Conservation (phyloP, 1,140 invertebrate genomes). For the Listronotus bonariensis region DNA sequence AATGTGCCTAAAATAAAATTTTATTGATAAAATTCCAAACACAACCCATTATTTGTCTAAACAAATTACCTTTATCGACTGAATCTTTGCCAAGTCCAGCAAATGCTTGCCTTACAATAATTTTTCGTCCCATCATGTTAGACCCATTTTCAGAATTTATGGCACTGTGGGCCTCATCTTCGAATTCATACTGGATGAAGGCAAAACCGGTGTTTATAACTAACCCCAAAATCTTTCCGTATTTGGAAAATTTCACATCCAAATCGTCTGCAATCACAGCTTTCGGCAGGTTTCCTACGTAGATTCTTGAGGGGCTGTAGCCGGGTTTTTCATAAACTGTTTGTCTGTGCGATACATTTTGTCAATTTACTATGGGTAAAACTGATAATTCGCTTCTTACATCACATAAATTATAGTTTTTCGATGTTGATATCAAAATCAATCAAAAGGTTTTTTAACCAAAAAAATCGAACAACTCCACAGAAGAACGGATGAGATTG, state of each 20-base stretch:
- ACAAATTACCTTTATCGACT: constrained; percentile 11
- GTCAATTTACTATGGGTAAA: no score
- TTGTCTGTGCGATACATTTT: constrained; percentile 55
- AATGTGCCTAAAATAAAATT: no score
- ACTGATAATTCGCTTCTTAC: no score
- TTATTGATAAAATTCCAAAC: no score
- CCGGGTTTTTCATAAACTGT: constrained; percentile 68
- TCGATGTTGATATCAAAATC: no score
- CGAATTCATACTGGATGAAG: constrained; percentile 82
- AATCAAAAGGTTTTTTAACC: no score
- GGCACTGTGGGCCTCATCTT: constrained; percentile 72
- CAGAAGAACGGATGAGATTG: no score
- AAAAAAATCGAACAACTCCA: no score
- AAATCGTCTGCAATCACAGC: constrained; percentile 68
- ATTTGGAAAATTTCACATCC: constrained; percentile 73
- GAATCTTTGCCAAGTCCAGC: constrained; percentile 35
- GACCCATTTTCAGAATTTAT: constrained; percentile 71
- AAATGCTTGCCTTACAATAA: constrained; percentile 64
- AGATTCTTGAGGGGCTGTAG: constrained; percentile 73
- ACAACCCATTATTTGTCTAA: no score
- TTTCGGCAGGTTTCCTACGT: constrained; percentile 73
- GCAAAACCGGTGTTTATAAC: constrained; percentile 78
- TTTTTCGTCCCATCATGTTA: constrained; percentile 69
- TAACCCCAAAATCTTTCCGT: constrained; percentile 74
- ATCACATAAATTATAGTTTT: no score